Evolutionary conservation across 2,797 vertebrate genomes (phyloP).

Genomic region (Cynopterus sphinx): DNA sequence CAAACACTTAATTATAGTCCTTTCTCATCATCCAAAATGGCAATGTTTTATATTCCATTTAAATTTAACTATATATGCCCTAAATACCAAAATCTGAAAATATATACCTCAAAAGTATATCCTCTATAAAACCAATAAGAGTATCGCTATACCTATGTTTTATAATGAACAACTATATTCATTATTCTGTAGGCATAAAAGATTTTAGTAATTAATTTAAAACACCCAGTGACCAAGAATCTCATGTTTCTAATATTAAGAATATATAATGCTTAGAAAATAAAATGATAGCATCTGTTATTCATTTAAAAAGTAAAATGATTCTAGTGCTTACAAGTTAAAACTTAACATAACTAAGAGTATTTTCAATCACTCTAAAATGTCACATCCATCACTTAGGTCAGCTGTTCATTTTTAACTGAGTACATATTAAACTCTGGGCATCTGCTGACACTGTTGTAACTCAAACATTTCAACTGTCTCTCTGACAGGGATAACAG

Average conservation of each 20-base stretch:
- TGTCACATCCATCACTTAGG: conserved; percentile 87
- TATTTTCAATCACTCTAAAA: conserved; percentile 86
- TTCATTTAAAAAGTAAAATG: conserved; percentile 79
- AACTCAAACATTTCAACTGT: conserved; percentile 89
- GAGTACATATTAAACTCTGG: conserved; percentile 87
- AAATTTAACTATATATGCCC: neutral
- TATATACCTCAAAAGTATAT: conserved; percentile 7
- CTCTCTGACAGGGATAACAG: conserved; percentile 98
- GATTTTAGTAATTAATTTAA: conserved; percentile 60
- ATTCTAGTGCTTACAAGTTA: conserved; percentile 80
- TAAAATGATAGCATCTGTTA: conserved; percentile 68
- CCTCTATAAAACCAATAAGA: neutral
- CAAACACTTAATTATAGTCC: conserved; percentile 3
- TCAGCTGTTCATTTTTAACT: conserved; percentile 88
- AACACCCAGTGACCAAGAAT: conserved; percentile 27
- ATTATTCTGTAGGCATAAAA: conserved; percentile 55
- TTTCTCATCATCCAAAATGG: neutral
- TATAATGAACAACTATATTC: conserved; percentile 34
- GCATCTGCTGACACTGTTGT: conserved; percentile 90
- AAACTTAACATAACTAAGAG: conserved; percentile 82
- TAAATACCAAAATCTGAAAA: conserved; percentile 21
- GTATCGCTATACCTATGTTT: neutral
- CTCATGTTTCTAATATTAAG: conserved; percentile 55
- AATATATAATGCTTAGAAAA: conserved; percentile 65
- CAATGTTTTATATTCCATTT: neutral